phyloP scores from a whole-genome alignment of 1,140 invertebrate genomes.

The Palaemon carinicauda region DNA sequence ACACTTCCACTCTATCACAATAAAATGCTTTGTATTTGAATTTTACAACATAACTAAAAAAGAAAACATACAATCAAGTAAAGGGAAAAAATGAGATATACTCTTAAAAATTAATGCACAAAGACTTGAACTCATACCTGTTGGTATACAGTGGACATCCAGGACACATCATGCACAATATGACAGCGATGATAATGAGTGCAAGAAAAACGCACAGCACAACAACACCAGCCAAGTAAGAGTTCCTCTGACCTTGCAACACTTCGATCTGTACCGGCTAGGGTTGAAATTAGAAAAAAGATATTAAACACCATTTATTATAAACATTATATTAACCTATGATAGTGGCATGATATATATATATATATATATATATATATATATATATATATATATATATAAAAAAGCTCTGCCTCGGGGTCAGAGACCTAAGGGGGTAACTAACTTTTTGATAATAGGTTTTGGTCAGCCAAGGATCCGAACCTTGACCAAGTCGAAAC shows the following conservation, averaged over 20 bases:
- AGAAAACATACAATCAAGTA: neutral
- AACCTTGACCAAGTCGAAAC: no score
- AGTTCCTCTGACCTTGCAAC: slow-evolving; percentile 14
- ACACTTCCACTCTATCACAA: no score
- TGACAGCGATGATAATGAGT: slow-evolving; percentile 74
- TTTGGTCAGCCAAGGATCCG: no score
- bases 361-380: no score
- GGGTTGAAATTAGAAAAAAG: neutral
- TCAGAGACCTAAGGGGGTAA: no score
- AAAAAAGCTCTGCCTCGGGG: no score
- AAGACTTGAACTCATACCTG: slow-evolving; percentile 35
- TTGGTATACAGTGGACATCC: slow-evolving; percentile 80
- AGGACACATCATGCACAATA: slow-evolving; percentile 82
- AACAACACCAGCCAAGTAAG: slow-evolving; percentile 67
- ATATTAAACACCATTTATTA: no score
- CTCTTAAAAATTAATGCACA: neutral
- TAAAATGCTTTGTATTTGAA: no score
- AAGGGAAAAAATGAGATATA: neutral
- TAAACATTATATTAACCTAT: no score
- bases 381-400: no score
- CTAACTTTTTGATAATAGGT: no score
- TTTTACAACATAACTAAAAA: neutral
- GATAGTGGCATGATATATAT: no score
- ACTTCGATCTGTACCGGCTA: slow-evolving; percentile 28
- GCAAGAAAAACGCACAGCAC: slow-evolving; percentile 77